Evolutionary conservation across 2,888 invertebrate species (phyloP), one percentile per base, ranked within the genome.

Genomic region (Mechanitis mazaeus): DNA sequence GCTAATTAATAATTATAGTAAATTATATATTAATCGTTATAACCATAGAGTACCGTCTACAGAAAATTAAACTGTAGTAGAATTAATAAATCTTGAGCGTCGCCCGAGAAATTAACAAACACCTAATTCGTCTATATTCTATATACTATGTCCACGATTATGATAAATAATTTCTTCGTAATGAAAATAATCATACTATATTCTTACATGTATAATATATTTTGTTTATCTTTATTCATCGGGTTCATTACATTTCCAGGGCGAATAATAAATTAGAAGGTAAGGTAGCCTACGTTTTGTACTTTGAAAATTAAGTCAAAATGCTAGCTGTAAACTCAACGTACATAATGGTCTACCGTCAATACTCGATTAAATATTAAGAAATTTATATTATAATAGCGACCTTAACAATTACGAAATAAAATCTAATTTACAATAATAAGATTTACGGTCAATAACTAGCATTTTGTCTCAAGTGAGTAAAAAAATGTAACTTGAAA

Each of bases 241-340:
- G 81, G 79, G 78, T 73, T 69, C 71, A 72, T 77, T 78, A 76
- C 75, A 74, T 75, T 79, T 80, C 79, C 81, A 78, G 84, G 82
- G 78, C 79, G 76, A 76, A 69, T 72, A 75, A 76, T 73, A 75
- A 74, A 75, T 77, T 73, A 79, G 73, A 70, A 73, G 74, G 76
- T 63, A 77, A 77, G 76, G 81, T 84, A 85, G 81, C 78, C 80
- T 84, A 85, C 80, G 73, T 80, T 88, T 89, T 89, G 88, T 89
- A 89, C 88, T 88, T 87, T 81, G 83, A 84, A 86, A 38, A 87
- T 83, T 83, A 87, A 86, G 84, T 66, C 70, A 70, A 72, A 72
- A 71, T 71, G 72, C 72, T 72, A 69, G 67, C 66, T 69, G 63
- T 58, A 61, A 69, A 66, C 46, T 45, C 35, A 33, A 38, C 45